Percentiles rank a stretch among this genome's conserved stretches.
Conservation (phyloP, 2,113 vertebrate species). For the Morone saxatilis region DNA sequence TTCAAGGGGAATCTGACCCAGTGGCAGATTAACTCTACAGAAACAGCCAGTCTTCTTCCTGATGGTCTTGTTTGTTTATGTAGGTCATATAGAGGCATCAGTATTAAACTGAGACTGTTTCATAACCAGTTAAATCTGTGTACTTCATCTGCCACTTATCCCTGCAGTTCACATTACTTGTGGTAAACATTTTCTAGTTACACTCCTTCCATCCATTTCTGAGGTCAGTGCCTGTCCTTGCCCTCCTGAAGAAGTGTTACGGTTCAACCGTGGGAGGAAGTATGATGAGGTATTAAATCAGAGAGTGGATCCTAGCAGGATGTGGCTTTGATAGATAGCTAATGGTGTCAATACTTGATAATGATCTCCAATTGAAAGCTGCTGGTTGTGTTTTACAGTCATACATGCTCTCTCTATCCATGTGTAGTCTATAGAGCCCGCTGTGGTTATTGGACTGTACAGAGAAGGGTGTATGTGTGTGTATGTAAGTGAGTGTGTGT, state of each 20-base stretch:
- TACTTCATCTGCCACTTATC: not conserved
- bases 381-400: conserved; percentile 53
- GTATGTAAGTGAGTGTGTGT: not conserved
- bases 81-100: too few relatives aligned
- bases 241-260: not conserved
- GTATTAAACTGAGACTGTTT: too few relatives aligned
- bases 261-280: conserved; percentile 9
- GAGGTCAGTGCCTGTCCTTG: not conserved
- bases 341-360: conserved; percentile 44
- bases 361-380: conserved; percentile 64
- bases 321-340: conserved; percentile 53
- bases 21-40: too few relatives aligned
- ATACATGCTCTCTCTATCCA: conserved; percentile 35
- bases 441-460: conserved; percentile 79
- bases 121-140: not conserved
- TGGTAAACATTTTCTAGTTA: not conserved
- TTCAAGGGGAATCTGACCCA: too few relatives aligned
- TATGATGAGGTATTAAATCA: conserved; percentile 31
- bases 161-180: not conserved
- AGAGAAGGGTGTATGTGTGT: conserved; percentile 62
- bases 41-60: too few relatives aligned
- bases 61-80: too few relatives aligned
- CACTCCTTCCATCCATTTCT: not conserved
- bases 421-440: conserved; percentile 54
- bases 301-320: conserved; percentile 33